Conservation (phyloP, 30 jellyfish, hydroid and myxozoan species). For the Sanderia malayensis region DNA sequence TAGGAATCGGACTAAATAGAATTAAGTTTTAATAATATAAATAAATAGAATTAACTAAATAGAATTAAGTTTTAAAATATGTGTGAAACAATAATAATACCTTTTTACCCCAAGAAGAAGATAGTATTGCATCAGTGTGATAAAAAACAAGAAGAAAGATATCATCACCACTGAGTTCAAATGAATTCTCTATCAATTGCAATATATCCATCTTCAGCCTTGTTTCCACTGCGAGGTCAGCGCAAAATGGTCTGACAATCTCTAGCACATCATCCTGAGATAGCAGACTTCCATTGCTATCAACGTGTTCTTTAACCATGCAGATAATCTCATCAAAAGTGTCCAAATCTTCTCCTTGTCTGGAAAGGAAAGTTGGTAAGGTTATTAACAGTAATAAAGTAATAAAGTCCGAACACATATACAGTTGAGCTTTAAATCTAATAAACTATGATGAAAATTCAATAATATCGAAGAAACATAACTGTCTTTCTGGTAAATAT, state of each 20-base stretch:
- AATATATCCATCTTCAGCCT: conserved; percentile 60
- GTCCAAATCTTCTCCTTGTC: not conserved
- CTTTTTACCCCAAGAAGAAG: conserved; percentile 67
- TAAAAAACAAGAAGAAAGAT: conserved; percentile 60
- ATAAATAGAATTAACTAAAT: too few species aligned
- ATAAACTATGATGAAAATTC: too few species aligned
- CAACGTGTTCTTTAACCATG: conserved; percentile 46
- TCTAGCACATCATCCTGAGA: conserved; percentile 69
- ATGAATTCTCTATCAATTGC: conserved; percentile 57
- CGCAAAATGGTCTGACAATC: conserved; percentile 85
- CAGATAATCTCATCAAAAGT: conserved; percentile 15
- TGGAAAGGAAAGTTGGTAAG: too few species aligned
- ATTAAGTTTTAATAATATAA: too few species aligned
- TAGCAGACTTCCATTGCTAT: conserved; percentile 47
- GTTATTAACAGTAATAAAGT: too few species aligned
- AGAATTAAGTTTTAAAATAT: too few species aligned
- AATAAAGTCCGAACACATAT: too few species aligned
- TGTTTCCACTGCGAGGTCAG: conserved; percentile 58
- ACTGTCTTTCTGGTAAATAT: too few species aligned
- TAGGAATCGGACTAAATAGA: too few species aligned
- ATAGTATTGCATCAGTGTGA: conserved; percentile 74
- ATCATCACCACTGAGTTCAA: conserved; percentile 78
- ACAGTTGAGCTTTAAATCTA: too few species aligned
- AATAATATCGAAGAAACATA: too few species aligned
- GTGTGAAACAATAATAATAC: conserved; percentile 36